These are phyloP conservation scores for Drosophila insularis DNA, from an alignment of 1,140 invertebrate species.

Conservation along the genomic window DNA sequence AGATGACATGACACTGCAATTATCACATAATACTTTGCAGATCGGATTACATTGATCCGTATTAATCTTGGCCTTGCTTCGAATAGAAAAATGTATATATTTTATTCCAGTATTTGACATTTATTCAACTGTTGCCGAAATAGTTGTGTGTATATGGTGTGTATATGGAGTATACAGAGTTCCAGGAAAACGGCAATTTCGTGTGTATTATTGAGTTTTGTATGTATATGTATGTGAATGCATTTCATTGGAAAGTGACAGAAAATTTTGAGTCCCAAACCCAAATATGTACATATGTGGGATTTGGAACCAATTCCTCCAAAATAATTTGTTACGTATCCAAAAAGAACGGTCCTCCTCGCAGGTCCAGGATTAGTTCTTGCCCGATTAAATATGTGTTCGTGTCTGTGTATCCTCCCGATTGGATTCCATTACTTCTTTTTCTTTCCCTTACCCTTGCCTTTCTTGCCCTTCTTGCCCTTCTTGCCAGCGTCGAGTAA, in stretches of 20 bases:
- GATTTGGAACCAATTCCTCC: background rate
- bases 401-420: no score
- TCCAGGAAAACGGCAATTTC: background rate
- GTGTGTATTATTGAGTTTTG: background rate
- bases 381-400: constrained; percentile 22
- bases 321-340: background rate
- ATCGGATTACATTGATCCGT: background rate
- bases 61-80: no score
- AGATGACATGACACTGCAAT: background rate
- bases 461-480: constrained; percentile 42
- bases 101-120: constrained; percentile 35
- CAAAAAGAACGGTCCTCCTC: background rate
- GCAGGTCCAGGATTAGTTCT: background rate
- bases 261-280: background rate
- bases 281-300: background rate
- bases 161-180: background rate
- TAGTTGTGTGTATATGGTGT: background rate
- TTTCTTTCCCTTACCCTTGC: constrained; percentile 49
- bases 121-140: constrained; percentile 26
- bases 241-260: background rate
- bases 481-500: constrained; percentile 55
- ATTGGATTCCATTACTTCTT: constrained; percentile 40
- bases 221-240: background rate
- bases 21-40: constrained; percentile 1
- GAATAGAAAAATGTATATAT: no score